Conservation (phyloP, 2,888 invertebrate species). For the Cantharis flavilabris region DNA sequence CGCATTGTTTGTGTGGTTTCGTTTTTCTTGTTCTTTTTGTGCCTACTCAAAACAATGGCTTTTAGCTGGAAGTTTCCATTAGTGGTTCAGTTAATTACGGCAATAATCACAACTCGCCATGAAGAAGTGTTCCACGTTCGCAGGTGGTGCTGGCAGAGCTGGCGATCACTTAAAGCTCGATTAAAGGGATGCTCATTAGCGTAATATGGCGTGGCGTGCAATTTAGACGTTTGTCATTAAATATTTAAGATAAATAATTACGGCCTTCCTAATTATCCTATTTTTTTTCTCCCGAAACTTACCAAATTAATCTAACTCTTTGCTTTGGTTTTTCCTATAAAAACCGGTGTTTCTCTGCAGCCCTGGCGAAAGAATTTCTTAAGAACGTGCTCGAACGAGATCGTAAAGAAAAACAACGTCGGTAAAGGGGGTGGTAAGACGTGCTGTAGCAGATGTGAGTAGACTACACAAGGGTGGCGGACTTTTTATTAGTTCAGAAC, state of each 20-base stretch:
- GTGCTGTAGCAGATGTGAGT: conserved; percentile 32
- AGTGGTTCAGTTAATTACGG: conserved; percentile 29
- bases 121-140: conserved; percentile 22
- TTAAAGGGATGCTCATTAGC: conserved; percentile 27
- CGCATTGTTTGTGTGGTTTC: not conserved
- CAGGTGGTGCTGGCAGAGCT: conserved; percentile 27
- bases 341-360: not conserved
- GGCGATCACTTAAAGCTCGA: conserved; percentile 29
- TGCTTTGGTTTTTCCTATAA: not conserved
- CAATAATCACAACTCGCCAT: conserved; percentile 26
- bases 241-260: not conserved
- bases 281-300: not conserved
- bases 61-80: conserved; percentile 26
- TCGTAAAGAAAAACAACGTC: conserved; percentile 24
- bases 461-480: conserved; percentile 25
- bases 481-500: conserved; percentile 37
- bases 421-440: conserved; percentile 26
- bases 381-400: conserved; percentile 16
- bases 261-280: not conserved
- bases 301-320: not conserved
- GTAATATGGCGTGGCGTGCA: conserved; percentile 13
- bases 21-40: conserved; percentile 6
- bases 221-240: not conserved
- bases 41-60: conserved; percentile 9
- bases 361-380: conserved; percentile 4